Conservation (phyloP, 2,888 invertebrate genomes). For the Linnaemya tessellans region DNA sequence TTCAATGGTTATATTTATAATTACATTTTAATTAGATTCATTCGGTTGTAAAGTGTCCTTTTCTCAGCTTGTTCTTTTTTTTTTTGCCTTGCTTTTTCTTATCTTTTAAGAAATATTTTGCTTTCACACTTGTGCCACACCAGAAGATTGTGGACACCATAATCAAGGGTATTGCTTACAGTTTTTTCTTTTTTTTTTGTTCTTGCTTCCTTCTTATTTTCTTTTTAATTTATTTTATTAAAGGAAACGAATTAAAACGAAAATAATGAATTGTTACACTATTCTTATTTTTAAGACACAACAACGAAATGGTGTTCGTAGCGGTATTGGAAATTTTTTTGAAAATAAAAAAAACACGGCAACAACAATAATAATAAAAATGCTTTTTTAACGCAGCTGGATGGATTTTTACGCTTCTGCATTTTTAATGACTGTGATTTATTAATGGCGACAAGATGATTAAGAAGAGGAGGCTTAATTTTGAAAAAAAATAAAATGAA, state of each 20-base stretch:
- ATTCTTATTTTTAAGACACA: constrained; percentile 61
- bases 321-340: constrained; percentile 49
- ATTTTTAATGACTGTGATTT: constrained; percentile 83
- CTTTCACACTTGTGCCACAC: constrained; percentile 75
- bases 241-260: constrained; percentile 59
- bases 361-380: constrained; percentile 41
- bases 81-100: background rate
- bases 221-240: constrained; percentile 55
- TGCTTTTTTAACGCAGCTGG: constrained; percentile 72
- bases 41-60: constrained; percentile 84
- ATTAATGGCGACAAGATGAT: constrained; percentile 82
- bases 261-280: constrained; percentile 74
- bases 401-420: constrained; percentile 74
- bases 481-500: constrained; percentile 12
- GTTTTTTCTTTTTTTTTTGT: constrained; percentile 27
- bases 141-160: constrained; percentile 41
- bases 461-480: constrained; percentile 76
- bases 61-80: constrained; percentile 73
- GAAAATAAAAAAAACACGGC: constrained; percentile 1
- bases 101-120: constrained; percentile 70
- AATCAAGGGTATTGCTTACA: constrained; percentile 66
- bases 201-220: constrained; percentile 31
- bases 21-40: constrained; percentile 84
- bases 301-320: constrained; percentile 52
- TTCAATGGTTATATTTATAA: constrained; percentile 83